A percentile compares a stretch with the other conserved stretches of the same genome.
Conservation (phyloP, 2,888 invertebrate species). For the Andrena hattorfiana region DNA sequence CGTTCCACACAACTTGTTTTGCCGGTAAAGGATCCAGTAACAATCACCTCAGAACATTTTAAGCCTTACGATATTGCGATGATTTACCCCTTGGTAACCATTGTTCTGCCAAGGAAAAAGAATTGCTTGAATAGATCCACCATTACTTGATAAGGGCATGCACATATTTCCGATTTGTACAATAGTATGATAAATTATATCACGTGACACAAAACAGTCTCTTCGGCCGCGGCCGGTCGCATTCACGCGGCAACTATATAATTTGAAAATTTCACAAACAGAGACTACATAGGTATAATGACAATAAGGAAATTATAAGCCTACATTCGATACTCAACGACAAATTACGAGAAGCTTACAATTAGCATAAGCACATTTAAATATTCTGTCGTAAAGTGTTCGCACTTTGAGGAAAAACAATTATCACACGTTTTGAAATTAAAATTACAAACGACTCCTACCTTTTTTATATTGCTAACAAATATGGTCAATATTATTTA, state of each 20-base stretch:
- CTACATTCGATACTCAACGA: conserved; percentile 57
- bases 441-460: background rate
- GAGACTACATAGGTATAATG: conserved; percentile 19
- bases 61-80: background rate
- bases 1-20: background rate
- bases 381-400: conserved; percentile 45
- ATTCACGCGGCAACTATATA: background rate
- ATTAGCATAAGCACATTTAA: conserved; percentile 62
- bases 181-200: conserved; percentile 35
- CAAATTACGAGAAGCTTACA: conserved; percentile 64
- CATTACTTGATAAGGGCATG: background rate
- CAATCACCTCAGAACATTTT: background rate
- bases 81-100: conserved; percentile 1
- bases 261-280: conserved; percentile 37
- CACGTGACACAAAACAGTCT: conserved; percentile 44
- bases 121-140: conserved; percentile 8
- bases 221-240: conserved; percentile 27
- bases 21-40: background rate
- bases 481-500: background rate
- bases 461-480: background rate
- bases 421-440: background rate
- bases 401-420: conserved; percentile 12
- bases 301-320: conserved; percentile 35
- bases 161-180: background rate
- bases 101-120: conserved; percentile 6